phyloP scores from a whole-genome alignment of 2,797 vertebrate species.

The Coreius guichenoti region DNA sequence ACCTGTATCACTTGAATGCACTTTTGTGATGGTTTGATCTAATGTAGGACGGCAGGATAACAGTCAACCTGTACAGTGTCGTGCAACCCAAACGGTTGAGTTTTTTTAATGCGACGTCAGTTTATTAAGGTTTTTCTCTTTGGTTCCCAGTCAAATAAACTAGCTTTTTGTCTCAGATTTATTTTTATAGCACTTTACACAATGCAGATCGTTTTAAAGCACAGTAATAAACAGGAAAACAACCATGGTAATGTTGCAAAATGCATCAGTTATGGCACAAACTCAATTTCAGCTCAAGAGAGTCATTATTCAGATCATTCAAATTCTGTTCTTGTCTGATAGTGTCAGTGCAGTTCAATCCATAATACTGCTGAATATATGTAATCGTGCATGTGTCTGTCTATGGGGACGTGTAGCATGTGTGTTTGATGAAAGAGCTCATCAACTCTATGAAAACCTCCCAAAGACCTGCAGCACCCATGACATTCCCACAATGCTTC shows the following conservation, averaged over 20 bases:
- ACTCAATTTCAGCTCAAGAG: too few relatives aligned
- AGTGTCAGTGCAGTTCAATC: not conserved
- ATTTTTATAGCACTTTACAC: not conserved
- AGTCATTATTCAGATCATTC: not conserved
- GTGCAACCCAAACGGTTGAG: too few relatives aligned
- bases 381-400: not conserved
- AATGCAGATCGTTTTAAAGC: not conserved
- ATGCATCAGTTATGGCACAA: not conserved
- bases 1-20: not conserved
- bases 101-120: not conserved
- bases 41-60: not conserved
- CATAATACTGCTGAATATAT: not conserved
- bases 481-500: slow-evolving; percentile 29
- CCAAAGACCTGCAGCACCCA: not conserved
- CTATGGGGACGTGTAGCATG: not conserved
- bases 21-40: not conserved
- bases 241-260: not conserved
- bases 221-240: not conserved
- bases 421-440: slow-evolving; percentile 10
- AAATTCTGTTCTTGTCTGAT: not conserved
- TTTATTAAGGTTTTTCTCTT: not conserved
- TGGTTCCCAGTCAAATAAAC: not conserved
- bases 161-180: not conserved
- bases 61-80: too few relatives aligned
- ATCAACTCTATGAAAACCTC: not conserved